These are phyloP conservation scores for Margaritifera margaritifera DNA, from an alignment of 2,888 invertebrate genomes.

Conservation along the genomic window DNA sequence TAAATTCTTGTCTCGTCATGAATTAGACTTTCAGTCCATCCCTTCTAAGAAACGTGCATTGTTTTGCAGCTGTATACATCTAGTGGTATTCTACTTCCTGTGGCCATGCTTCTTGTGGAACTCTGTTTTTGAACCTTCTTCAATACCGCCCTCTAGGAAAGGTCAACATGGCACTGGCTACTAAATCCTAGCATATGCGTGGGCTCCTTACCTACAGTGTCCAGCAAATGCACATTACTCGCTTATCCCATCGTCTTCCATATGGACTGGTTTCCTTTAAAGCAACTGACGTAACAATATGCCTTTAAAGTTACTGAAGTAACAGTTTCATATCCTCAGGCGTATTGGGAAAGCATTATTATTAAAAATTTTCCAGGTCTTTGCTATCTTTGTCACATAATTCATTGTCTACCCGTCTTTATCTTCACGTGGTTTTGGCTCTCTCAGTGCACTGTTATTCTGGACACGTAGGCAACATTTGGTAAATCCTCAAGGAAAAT, in stretches of 20 bases:
- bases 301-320: too few species aligned
- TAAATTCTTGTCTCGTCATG: constrained; percentile 33
- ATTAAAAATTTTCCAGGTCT: too few species aligned
- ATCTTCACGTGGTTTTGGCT: too few species aligned
- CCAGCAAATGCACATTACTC: constrained; percentile 7
- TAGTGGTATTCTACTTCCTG: constrained; percentile 10
- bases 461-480: too few species aligned
- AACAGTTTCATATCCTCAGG: constrained; percentile 16
- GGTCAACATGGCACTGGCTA: constrained; percentile 13
- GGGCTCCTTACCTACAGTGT: constrained; percentile 17
- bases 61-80: constrained; percentile 22
- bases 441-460: too few species aligned
- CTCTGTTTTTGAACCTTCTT: not conserved
- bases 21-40: constrained; percentile 19
- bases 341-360: constrained; percentile 21
- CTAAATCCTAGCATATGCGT: constrained; percentile 7
- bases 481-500: too few species aligned
- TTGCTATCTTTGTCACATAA: too few species aligned
- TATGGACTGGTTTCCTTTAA: constrained; percentile 7
- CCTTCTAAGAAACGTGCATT: constrained; percentile 9
- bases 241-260: constrained; percentile 11
- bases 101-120: constrained; percentile 21
- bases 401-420: too few species aligned
- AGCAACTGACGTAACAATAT: constrained; percentile 11
- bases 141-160: not conserved